Percentiles rank a stretch among this genome's conserved stretches.
phyloP scores from a whole-genome alignment of 2,797 vertebrate genomes.

The Paguma larvata region DNA sequence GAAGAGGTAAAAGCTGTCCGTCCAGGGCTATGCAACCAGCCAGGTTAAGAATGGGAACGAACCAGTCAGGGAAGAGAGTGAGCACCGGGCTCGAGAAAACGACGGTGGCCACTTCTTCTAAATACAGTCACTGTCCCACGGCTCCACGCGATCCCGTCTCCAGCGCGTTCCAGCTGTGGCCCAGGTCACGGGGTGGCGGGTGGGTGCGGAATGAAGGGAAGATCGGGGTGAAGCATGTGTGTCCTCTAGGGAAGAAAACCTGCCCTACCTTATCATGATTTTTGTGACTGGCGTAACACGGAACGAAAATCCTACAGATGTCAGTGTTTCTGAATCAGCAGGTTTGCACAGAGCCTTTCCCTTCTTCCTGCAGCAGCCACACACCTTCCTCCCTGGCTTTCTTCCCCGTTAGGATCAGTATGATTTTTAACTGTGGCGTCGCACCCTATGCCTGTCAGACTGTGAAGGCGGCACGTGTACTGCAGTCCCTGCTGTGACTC shows the following conservation, averaged over 20 bases:
- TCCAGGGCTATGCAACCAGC: fast-evolving
- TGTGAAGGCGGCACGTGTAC: fast-evolving
- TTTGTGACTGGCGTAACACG: conserved; percentile 2
- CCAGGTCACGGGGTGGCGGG: too few species aligned
- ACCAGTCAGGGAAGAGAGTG: fast-evolving
- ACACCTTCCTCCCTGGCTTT: neutral
- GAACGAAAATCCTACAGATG: conserved; percentile 46
- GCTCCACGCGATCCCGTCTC: too few species aligned
- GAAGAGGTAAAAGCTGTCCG: neutral
- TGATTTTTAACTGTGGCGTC: too few species aligned
- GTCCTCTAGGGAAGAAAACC: neutral
- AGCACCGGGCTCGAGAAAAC: fast-evolving
- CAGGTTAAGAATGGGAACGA: fast-evolving
- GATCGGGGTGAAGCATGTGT: fast-evolving
- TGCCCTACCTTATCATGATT: neutral
- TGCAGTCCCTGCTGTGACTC: too few species aligned
- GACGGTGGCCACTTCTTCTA: fast-evolving
- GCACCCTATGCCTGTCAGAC: neutral
- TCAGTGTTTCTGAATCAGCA: neutral
- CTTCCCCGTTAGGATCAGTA: neutral
- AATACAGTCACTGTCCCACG: fast-evolving
- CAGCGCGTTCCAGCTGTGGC: fast-evolving
- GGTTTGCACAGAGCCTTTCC: too few species aligned
- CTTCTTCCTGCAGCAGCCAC: neutral
- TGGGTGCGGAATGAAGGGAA: neutral